These are phyloP conservation scores for Cynoglossus semilaevis DNA, from an alignment of 2,113 vertebrate species.

Conservation along the genomic window DNA sequence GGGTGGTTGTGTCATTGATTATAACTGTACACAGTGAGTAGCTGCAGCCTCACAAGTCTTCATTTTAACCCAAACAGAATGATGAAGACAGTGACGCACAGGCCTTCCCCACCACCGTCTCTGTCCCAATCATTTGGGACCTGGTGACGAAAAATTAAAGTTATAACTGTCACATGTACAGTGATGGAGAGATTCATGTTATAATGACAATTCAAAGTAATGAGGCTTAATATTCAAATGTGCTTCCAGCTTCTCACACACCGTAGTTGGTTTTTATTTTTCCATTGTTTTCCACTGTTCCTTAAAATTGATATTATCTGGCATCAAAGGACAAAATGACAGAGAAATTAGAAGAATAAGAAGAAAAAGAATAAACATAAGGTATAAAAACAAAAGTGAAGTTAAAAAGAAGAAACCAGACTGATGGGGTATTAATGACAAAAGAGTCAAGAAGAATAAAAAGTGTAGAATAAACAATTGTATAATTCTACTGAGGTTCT, in stretches of 20 bases:
- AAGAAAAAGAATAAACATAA: too few relatives aligned
- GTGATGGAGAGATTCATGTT: conserved; percentile 25
- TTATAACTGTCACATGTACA: conserved; percentile 29
- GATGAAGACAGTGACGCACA: conserved; percentile 51
- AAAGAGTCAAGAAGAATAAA: too few relatives aligned
- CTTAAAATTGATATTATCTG: too few relatives aligned
- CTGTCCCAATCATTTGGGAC: conserved; percentile 51
- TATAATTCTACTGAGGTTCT: too few relatives aligned
- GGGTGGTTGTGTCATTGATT: conserved; percentile 24
- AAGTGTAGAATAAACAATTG: too few relatives aligned
- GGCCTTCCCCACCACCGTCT: conserved; percentile 47
- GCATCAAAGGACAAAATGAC: too few relatives aligned
- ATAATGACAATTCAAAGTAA: conserved; percentile 26
- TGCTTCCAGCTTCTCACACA: conserved; percentile 13
- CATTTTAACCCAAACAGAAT: conserved; percentile 35
- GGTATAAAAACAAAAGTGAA: too few relatives aligned
- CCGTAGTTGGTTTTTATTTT: too few relatives aligned
- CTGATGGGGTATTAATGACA: too few relatives aligned
- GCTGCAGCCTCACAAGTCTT: conserved; percentile 27
- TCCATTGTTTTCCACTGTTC: too few relatives aligned
- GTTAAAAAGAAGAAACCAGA: too few relatives aligned
- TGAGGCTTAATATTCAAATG: conserved; percentile 8
- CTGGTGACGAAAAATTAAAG: conserved; percentile 28
- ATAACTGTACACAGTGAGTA: conserved; percentile 27
- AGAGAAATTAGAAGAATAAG: too few relatives aligned